phyloP scores from a whole-genome alignment of 2,113 vertebrate genomes.

The Chionodraco myersi region DNA sequence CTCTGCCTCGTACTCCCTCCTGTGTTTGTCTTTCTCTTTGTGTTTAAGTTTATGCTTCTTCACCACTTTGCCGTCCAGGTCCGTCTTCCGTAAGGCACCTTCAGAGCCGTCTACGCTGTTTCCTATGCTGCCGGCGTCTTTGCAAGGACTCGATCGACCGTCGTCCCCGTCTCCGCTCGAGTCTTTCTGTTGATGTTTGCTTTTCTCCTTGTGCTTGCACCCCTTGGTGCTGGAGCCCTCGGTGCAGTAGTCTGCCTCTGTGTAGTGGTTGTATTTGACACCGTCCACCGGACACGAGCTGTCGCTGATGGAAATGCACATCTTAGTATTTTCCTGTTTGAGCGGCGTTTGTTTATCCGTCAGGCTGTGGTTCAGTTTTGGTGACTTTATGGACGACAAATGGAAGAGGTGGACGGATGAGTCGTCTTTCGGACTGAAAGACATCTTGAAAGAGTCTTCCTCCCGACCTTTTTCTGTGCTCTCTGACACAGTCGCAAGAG shows the following conservation, averaged over 20 bases:
- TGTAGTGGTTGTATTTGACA: slow-evolving; percentile 90
- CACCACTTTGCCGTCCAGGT: slow-evolving; percentile 92
- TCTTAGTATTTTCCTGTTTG: slow-evolving; percentile 95
- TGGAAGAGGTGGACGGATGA: slow-evolving; percentile 95
- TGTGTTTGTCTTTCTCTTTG: slow-evolving; percentile 95
- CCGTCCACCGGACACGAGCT: slow-evolving; percentile 85
- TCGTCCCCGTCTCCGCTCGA: slow-evolving; percentile 87
- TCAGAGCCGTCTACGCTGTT: slow-evolving; percentile 88
- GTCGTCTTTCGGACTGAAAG: slow-evolving; percentile 97
- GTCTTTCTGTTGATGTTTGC: slow-evolving; percentile 94
- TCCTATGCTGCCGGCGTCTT: slow-evolving; percentile 88
- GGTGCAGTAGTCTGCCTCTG: slow-evolving; percentile 89
- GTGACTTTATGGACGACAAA: slow-evolving; percentile 91
- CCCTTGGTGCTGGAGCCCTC: slow-evolving; percentile 94
- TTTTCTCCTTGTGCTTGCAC: slow-evolving; percentile 97
- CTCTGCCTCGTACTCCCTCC: slow-evolving; percentile 91
- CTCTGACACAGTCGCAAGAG: slow-evolving; percentile 85
- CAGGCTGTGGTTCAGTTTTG: slow-evolving; percentile 92
- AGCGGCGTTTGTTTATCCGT: slow-evolving; percentile 92
- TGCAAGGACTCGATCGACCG: slow-evolving; percentile 88
- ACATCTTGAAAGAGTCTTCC: slow-evolving; percentile 95
- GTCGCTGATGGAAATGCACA: slow-evolving; percentile 90
- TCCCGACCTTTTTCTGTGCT: slow-evolving; percentile 90
- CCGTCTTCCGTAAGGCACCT: slow-evolving; percentile 88
- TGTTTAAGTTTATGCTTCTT: slow-evolving; percentile 99